Percentiles rank a stretch among this genome's conserved stretches.
phyloP scores from a whole-genome alignment of 2,888 invertebrate genomes.

The Prosapia bicincta region DNA sequence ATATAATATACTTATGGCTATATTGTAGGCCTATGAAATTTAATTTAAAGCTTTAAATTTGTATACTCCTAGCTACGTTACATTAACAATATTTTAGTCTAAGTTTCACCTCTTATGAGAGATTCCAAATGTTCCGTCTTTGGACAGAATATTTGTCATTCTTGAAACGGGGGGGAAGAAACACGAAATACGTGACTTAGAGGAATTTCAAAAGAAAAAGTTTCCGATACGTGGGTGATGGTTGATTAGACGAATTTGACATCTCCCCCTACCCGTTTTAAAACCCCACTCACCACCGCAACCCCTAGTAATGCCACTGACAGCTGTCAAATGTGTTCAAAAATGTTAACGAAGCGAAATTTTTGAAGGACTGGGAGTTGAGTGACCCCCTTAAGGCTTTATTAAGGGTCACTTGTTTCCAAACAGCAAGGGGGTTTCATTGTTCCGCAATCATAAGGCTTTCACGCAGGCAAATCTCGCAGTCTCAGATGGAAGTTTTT shows the following conservation, averaged over 20 bases:
- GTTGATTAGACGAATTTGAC: neutral
- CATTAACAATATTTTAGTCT: too few species aligned
- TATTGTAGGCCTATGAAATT: too few species aligned
- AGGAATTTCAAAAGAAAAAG: neutral
- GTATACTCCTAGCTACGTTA: too few species aligned
- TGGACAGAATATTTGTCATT: too few species aligned
- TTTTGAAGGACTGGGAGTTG: slow-evolving; percentile 15
- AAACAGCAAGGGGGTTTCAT: neutral
- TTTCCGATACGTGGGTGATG: neutral
- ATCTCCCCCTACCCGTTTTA: neutral
- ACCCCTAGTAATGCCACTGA: slow-evolving; percentile 26
- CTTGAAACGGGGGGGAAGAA: neutral
- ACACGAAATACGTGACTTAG: neutral
- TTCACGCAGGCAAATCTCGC: neutral
- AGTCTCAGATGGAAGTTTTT: neutral
- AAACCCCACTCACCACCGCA: slow-evolving; percentile 3
- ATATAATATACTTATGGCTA: too few species aligned
- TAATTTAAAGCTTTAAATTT: too few species aligned
- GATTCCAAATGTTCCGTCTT: too few species aligned
- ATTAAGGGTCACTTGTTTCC: slow-evolving; percentile 31
- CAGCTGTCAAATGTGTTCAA: slow-evolving; percentile 36
- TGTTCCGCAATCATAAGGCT: neutral
- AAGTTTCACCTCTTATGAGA: too few species aligned
- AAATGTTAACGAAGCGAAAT: slow-evolving; percentile 34
- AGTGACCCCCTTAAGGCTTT: slow-evolving; percentile 18